Percentiles rank a stretch among this genome's conserved stretches.
These are phyloP conservation scores for Mormyrus iriodes DNA, from an alignment of 2,113 vertebrate genomes.

Conservation along the genomic window DNA sequence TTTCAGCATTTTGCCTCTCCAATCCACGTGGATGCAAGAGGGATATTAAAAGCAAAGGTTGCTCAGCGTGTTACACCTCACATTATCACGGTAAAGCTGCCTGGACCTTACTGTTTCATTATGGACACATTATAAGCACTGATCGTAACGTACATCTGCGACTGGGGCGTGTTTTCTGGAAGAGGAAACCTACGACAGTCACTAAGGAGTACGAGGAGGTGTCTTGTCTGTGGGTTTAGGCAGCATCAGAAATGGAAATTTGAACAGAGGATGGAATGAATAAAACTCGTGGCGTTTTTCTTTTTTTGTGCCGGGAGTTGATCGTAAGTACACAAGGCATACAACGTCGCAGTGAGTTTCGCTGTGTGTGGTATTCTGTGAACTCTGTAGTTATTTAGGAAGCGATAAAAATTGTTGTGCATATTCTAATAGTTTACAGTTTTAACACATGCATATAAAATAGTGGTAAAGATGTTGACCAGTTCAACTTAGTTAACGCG, in stretches of 20 bases:
- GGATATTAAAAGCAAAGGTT: slow-evolving; percentile 3
- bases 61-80: neutral
- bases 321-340: neutral
- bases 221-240: neutral
- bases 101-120: neutral
- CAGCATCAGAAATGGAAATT: neutral
- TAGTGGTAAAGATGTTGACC: neutral
- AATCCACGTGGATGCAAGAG: slow-evolving; percentile 25
- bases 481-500: neutral
- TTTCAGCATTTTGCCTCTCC: slow-evolving; percentile 14
- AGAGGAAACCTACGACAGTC: neutral
- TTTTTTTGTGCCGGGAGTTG: neutral
- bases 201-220: neutral
- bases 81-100: neutral
- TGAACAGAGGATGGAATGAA: slow-evolving; percentile 2
- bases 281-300: neutral
- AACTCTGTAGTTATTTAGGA: neutral
- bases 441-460: neutral
- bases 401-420: neutral
- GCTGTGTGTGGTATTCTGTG: neutral
- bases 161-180: neutral
- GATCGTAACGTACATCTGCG: neutral
- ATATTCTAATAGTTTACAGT: neutral
- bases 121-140: neutral
- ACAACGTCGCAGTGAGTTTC: neutral